These are phyloP conservation scores for Sylvietta virens DNA, from an alignment of 2,113 vertebrate species.

Conservation along the genomic window DNA sequence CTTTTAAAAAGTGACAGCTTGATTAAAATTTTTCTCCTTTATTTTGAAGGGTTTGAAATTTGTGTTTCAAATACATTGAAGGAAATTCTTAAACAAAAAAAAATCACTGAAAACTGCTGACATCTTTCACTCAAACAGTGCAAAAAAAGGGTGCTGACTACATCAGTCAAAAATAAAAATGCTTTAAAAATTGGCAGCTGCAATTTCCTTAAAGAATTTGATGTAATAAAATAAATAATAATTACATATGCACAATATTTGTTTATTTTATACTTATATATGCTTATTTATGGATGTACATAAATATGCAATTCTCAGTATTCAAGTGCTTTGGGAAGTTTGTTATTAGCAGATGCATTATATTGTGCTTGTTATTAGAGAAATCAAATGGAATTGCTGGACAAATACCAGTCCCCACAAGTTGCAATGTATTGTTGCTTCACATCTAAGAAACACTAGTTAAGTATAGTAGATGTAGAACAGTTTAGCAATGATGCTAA, in stretches of 20 bases:
- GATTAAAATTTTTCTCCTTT: not conserved
- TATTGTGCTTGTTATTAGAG: not conserved
- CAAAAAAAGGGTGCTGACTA: not conserved
- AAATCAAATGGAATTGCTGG: not conserved
- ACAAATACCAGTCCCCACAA: not conserved
- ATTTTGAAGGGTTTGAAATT: constrained; percentile 11
- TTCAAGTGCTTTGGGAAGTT: not conserved
- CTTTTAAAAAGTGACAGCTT: not conserved
- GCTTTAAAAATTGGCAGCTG: not conserved
- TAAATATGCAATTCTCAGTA: not conserved
- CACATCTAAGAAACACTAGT: not conserved
- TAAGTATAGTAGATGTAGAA: not conserved
- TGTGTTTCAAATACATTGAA: not conserved
- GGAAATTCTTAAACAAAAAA: not conserved
- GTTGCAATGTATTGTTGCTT: not conserved
- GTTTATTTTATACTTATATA: not conserved
- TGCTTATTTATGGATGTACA: not conserved
- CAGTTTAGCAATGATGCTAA: not conserved
- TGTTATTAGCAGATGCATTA: not conserved
- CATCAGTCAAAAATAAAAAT: not conserved
- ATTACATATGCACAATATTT: not conserved
- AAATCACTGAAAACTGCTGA: not conserved
- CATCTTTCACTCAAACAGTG: not conserved
- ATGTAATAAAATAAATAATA: not conserved
- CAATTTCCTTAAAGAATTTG: not conserved